Evolutionary conservation across 1,140 invertebrate species (phyloP).

Genomic region (Drosophila micromelanica): DNA sequence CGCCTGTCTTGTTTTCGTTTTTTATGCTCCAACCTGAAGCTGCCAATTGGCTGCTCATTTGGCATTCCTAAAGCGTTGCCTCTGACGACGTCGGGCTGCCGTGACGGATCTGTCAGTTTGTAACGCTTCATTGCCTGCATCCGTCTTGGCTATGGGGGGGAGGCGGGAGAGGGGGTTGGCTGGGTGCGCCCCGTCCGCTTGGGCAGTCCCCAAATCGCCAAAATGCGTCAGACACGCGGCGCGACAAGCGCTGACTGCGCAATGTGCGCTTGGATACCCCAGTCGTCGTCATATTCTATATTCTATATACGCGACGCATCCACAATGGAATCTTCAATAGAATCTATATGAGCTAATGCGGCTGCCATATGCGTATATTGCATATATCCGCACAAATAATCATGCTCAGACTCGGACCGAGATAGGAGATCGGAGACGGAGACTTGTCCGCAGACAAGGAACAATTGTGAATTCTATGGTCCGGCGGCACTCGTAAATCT

Average conservation of each 20-base stretch:
- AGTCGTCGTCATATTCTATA: slow-evolving; percentile 69
- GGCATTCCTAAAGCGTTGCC: slow-evolving; percentile 51
- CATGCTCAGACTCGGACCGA: neutral
- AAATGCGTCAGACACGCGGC: slow-evolving; percentile 46
- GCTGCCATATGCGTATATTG: slow-evolving; percentile 6
- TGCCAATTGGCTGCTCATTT: slow-evolving; percentile 51
- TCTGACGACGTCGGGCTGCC: slow-evolving; percentile 9
- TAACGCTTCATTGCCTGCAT: slow-evolving; percentile 65
- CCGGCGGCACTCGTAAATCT: slow-evolving; percentile 38
- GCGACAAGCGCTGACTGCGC: slow-evolving; percentile 53
- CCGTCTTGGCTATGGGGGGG: slow-evolving; percentile 45
- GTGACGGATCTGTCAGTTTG: slow-evolving; percentile 41
- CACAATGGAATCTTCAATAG: slow-evolving; percentile 13
- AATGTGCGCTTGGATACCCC: slow-evolving; percentile 33
- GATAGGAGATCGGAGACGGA: too few species aligned
- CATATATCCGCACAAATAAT: neutral
- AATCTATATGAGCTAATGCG: neutral
- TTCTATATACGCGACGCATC: slow-evolving; percentile 10
- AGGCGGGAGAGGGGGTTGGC: too few species aligned
- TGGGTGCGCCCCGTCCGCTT: neutral
- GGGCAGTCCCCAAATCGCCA: slow-evolving; percentile 60
- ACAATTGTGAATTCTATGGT: slow-evolving; percentile 38
- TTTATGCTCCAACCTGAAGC: slow-evolving; percentile 42
- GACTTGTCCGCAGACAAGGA: slow-evolving; percentile 46
- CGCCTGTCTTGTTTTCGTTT: slow-evolving; percentile 19